Percentiles rank a stretch among this genome's conserved stretches.
Evolutionary conservation across 35 echinoderm and acorn worm genomes (phyloP).

Genomic region (Ptychodera flava): DNA sequence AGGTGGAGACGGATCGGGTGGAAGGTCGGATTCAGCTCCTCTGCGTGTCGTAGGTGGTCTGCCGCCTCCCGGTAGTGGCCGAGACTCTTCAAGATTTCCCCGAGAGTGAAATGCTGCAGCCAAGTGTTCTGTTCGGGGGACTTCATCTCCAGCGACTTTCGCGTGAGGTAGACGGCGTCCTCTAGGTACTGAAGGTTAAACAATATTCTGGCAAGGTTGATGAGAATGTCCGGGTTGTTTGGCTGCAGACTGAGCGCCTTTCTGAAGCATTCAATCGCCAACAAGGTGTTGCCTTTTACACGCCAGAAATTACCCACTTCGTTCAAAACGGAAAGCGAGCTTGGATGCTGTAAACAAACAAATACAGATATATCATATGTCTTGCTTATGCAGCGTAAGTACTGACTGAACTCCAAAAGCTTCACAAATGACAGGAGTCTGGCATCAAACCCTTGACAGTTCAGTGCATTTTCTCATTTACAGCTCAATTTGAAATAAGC

Average conservation of each 20-base stretch:
- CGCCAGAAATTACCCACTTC: slow-evolving; percentile 97
- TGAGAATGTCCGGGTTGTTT: slow-evolving; percentile 81
- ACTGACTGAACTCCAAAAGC: no score
- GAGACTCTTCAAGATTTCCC: slow-evolving; percentile 80
- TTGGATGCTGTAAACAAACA: slow-evolving; percentile 62
- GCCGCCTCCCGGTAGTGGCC: slow-evolving; percentile 61
- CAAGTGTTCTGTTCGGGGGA: slow-evolving; percentile 77
- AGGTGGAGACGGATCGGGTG: slow-evolving; percentile 85
- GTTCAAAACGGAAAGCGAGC: slow-evolving; percentile 78
- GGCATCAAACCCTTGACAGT: no score
- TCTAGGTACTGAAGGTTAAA: slow-evolving; percentile 79
- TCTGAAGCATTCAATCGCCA: slow-evolving; percentile 94
- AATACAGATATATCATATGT: slow-evolving; percentile 5
- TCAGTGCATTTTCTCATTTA: no score
- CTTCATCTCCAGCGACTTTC: slow-evolving; percentile 73
- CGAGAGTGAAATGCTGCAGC: slow-evolving; percentile 94
- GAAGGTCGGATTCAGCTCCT: slow-evolving; percentile 89
- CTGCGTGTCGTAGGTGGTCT: slow-evolving; percentile 58
- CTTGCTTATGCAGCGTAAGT: neutral
- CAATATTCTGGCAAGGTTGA: slow-evolving; percentile 85
- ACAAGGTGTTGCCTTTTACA: slow-evolving; percentile 74
- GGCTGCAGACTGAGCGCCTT: slow-evolving; percentile 85
- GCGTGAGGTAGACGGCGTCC: slow-evolving; percentile 59
- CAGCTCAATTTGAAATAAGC: no score
- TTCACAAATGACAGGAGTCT: no score